A percentile compares a stretch with the other conserved stretches of the same genome.
Evolutionary conservation across 2,797 vertebrate genomes (phyloP).

Genomic region (Nyctalus aviator): DNA sequence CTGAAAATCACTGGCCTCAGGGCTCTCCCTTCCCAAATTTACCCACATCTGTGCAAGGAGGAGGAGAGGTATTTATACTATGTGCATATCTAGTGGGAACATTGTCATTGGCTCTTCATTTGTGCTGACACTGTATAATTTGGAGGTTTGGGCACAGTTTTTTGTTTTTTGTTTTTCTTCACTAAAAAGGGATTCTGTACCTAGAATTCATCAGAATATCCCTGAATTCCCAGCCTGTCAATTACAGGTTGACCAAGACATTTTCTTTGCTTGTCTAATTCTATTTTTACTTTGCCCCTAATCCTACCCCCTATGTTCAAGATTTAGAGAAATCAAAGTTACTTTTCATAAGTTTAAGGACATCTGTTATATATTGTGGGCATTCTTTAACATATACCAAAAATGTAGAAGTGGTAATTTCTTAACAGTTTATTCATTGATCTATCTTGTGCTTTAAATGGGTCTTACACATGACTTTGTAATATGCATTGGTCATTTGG

Average conservation of each 20-base stretch:
- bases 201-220: slow-evolving; percentile 29
- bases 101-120: background rate
- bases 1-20: background rate
- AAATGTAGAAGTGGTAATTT: background rate
- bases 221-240: background rate
- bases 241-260: background rate
- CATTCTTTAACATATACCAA: background rate
- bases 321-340: slow-evolving; percentile 38
- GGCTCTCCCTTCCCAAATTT: background rate
- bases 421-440: background rate
- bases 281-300: background rate
- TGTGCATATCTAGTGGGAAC: background rate
- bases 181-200: background rate
- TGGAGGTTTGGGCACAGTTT: background rate
- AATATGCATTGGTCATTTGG: slow-evolving; percentile 23
- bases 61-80: background rate
- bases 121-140: background rate
- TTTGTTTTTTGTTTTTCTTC: background rate
- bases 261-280: slow-evolving; percentile 36
- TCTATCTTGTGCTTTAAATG: slow-evolving; percentile 7
- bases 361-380: background rate
- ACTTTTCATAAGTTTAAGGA: background rate
- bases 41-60: background rate
- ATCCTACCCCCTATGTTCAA: background rate
- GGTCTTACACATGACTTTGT: background rate